Conservation (phyloP, 2,113 vertebrate species). For the Hypanus sabinus region DNA sequence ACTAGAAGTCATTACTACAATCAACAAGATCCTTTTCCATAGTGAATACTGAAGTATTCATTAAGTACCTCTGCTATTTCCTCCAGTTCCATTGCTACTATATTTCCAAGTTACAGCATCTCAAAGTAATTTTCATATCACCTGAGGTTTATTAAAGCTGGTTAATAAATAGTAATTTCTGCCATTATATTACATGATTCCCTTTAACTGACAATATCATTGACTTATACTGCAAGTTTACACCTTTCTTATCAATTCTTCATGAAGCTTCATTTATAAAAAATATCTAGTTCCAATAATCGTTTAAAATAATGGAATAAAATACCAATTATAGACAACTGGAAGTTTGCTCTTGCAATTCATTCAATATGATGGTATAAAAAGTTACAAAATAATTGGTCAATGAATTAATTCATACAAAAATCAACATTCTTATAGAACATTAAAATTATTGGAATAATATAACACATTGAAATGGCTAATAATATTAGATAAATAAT, state of each 20-base stretch:
- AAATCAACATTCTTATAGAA: neutral
- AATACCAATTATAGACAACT: neutral
- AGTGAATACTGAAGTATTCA: too few species aligned
- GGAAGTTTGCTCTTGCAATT: neutral
- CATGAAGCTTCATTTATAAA: neutral
- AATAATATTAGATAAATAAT: neutral
- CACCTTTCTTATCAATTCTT: neutral
- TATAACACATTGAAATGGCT: neutral
- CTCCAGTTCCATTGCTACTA: too few species aligned
- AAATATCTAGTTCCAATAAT: neutral
- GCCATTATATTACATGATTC: neutral
- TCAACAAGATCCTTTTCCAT: too few species aligned
- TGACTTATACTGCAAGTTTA: neutral
- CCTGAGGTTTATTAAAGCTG: neutral
- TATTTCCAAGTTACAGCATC: neutral
- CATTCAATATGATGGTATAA: neutral
- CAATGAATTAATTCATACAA: neutral
- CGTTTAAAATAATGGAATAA: neutral
- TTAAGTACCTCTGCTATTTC: too few species aligned
- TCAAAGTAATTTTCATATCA: neutral
- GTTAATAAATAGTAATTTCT: neutral
- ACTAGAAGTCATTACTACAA: too few species aligned
- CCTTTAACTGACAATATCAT: neutral
- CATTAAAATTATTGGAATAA: slow-evolving; percentile 9
- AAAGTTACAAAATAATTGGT: neutral